A percentile compares a stretch with the other conserved stretches of the same genome.
Conservation (phyloP, 1,140 invertebrate genomes). For the Brachionus calyciflorus region DNA sequence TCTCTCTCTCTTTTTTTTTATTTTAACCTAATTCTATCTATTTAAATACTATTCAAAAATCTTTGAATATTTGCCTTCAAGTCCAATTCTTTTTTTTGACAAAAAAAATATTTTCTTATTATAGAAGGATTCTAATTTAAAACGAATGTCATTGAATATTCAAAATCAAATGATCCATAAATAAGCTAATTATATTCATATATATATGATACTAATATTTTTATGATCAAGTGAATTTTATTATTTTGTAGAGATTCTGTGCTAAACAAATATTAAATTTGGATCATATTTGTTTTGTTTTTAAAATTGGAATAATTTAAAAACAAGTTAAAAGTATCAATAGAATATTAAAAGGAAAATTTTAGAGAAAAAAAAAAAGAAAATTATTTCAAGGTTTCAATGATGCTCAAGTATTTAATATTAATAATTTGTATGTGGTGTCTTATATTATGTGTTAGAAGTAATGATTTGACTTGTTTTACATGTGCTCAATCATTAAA, state of each 20-base stretch:
- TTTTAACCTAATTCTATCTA: no score
- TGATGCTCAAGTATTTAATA: neutral
- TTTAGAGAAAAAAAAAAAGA: neutral
- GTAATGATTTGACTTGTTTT: conserved; percentile 24
- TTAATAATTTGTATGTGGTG: neutral
- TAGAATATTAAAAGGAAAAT: no score
- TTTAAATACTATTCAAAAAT: no score
- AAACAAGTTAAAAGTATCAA: no score
- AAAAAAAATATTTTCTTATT: no score
- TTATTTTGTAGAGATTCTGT: no score
- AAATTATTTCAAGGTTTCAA: neutral
- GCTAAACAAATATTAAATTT: conserved; percentile 21
- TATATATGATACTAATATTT: neutral
- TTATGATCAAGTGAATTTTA: conserved; percentile 18
- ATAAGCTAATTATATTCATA: conserved; percentile 40
- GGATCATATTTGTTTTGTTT: conserved; percentile 16
- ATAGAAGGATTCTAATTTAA: no score
- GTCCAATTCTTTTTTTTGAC: no score
- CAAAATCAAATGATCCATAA: conserved; percentile 16
- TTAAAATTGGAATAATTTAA: no score
- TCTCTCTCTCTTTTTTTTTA: no score
- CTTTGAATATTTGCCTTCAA: no score
- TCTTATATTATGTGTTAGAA: neutral
- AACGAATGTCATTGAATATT: no score
- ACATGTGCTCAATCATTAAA: neutral